Conservation (phyloP, 2,888 invertebrate genomes). For the Dichetophora obliterata region DNA sequence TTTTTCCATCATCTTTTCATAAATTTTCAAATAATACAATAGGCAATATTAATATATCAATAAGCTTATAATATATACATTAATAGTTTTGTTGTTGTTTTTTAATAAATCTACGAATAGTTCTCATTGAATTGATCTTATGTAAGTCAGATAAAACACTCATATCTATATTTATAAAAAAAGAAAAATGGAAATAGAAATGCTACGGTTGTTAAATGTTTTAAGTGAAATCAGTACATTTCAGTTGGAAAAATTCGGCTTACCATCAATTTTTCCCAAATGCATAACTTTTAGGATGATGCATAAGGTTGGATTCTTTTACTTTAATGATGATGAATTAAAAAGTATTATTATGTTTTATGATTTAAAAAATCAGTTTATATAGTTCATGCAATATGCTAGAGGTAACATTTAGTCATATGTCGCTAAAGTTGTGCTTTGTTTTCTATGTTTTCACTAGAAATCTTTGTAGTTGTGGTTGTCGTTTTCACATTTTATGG, state of each 20-base stretch:
- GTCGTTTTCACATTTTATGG: conserved; percentile 36
- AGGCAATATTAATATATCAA: conserved; percentile 19
- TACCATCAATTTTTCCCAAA: not conserved
- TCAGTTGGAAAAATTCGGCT: not conserved
- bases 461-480: conserved; percentile 29
- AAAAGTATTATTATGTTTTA: not conserved
- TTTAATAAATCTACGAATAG: not conserved
- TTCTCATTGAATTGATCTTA: not conserved
- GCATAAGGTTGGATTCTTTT: not conserved
- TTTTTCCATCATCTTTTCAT: conserved; percentile 11
- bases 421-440: not conserved
- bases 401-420: conserved; percentile 13
- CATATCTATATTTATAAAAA: not conserved
- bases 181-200: conserved; percentile 16
- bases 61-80: conserved; percentile 26
- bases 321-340: not conserved
- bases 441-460: conserved; percentile 1
- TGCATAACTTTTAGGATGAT: not conserved
- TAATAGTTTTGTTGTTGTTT: conserved; percentile 16
- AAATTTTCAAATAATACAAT: conserved; percentile 26
- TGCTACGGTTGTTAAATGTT: conserved; percentile 8
- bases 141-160: not conserved
- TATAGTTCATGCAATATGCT: not conserved
- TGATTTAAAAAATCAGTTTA: not conserved
- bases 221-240: conserved; percentile 20